Evolutionary conservation across 92 coral and sea anemone genomes (phyloP).

Genomic region (Paragorgia papillata): DNA sequence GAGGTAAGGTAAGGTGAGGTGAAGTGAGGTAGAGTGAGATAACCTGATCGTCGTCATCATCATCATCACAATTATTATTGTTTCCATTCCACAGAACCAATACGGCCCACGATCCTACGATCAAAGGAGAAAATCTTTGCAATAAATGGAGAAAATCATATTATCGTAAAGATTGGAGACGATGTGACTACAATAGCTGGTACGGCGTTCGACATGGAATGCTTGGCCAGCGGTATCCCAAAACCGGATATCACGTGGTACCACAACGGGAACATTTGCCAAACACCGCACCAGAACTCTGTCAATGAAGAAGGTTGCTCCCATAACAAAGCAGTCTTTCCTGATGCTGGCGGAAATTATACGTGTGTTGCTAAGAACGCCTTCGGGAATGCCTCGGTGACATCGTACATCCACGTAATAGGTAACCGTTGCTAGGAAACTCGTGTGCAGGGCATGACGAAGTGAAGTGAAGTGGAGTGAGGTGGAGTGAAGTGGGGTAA

Average conservation of each 20-base stretch:
- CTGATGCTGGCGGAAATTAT: conserved; percentile 67
- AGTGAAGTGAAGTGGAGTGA: not conserved
- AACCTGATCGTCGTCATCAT: no score
- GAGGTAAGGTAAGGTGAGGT: no score
- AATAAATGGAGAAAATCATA: conserved; percentile 82
- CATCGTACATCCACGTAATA: conserved; percentile 67
- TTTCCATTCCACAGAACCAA: conserved; percentile 70
- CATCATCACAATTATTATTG: no score
- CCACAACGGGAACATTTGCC: conserved; percentile 56
- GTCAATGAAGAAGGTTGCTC: conserved; percentile 46
- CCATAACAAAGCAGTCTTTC: conserved; percentile 57
- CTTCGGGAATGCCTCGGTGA: conserved; percentile 71
- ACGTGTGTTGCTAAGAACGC: conserved; percentile 76
- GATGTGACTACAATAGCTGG: conserved; percentile 87
- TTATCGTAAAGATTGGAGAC: conserved; percentile 66
- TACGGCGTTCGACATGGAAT: conserved; percentile 67
- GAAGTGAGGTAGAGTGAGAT: no score
- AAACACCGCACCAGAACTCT: conserved; percentile 35
- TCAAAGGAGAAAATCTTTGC: conserved; percentile 58
- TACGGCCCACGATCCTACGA: conserved; percentile 64
- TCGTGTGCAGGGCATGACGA: not conserved
- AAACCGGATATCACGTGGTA: conserved; percentile 74
- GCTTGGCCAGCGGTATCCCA: conserved; percentile 74
- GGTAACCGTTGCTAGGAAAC: conserved; percentile 53
- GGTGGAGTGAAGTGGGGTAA: no score